A percentile compares a stretch with the other conserved stretches of the same genome.
Conservation (phyloP, 1,140 invertebrate species). For the Patella vulgata region DNA sequence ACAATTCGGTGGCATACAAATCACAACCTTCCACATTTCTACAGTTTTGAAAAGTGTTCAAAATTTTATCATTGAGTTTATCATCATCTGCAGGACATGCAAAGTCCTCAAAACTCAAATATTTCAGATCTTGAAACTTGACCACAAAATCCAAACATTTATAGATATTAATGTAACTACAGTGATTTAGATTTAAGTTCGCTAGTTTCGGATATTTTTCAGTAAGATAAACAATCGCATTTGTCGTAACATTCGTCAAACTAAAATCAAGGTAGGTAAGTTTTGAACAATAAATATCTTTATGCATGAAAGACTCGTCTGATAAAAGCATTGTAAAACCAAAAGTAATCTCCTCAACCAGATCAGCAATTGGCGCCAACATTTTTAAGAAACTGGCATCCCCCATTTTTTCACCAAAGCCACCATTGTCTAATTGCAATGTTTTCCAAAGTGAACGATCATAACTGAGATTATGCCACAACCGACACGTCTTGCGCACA, state of each 20-base stretch:
- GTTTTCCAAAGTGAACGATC: conserved; percentile 24
- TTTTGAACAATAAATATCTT: conserved; percentile 18
- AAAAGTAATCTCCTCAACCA: conserved; percentile 25
- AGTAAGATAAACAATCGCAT: not conserved
- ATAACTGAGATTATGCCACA: conserved; percentile 24
- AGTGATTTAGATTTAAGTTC: conserved; percentile 14
- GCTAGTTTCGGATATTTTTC: conserved; percentile 13
- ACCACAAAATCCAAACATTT: conserved; percentile 12
- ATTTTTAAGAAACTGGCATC: conserved; percentile 13
- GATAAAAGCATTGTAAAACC: conserved; percentile 10
- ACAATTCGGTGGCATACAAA: conserved; percentile 6
- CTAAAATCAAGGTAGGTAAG: conserved; percentile 19
- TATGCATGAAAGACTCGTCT: conserved; percentile 17
- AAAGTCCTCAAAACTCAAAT: conserved; percentile 6
- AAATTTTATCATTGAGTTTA: conserved; percentile 2
- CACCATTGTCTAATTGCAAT: conserved; percentile 14
- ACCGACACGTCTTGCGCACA: conserved; percentile 24
- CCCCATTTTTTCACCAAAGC: conserved; percentile 15
- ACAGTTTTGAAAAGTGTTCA: conserved; percentile 3
- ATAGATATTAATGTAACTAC: conserved; percentile 18
- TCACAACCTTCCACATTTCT: not conserved
- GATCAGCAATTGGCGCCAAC: conserved; percentile 13
- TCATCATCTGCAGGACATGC: conserved; percentile 1
- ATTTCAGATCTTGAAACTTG: not conserved
- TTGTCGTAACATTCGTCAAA: conserved; percentile 1